Percentiles rank a stretch among this genome's conserved stretches.
Evolutionary conservation across 1,140 invertebrate species (phyloP).

Genomic region (Cotesia chilonis): DNA sequence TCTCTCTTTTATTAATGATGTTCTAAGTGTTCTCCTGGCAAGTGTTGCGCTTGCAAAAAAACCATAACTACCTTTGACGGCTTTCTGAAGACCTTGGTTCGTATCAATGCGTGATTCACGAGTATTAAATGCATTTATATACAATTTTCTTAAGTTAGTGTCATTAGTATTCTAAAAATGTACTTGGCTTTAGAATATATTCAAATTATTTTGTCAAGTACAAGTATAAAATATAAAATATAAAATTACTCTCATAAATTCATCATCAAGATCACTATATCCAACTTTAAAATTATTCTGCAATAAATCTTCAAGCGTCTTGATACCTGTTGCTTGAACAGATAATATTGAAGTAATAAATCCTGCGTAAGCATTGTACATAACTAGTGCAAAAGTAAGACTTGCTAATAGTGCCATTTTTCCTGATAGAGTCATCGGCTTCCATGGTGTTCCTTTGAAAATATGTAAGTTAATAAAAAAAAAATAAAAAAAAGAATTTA

Average conservation of each 20-base stretch:
- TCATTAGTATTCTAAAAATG: slow-evolving; percentile 57
- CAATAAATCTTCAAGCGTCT: slow-evolving; percentile 68
- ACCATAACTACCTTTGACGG: slow-evolving; percentile 58
- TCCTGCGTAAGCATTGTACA: slow-evolving; percentile 71
- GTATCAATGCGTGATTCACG: slow-evolving; percentile 56
- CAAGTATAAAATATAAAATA: slow-evolving; percentile 9
- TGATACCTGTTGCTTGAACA: slow-evolving; percentile 68
- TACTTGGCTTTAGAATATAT: neutral
- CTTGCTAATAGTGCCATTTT: slow-evolving; percentile 69
- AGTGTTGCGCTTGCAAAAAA: slow-evolving; percentile 63
- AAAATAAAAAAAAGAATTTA: neutral
- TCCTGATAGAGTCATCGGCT: slow-evolving; percentile 66
- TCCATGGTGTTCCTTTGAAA: slow-evolving; percentile 66
- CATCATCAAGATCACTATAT: slow-evolving; percentile 63
- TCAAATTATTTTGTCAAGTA: slow-evolving; percentile 6
- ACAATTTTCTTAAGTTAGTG: slow-evolving; percentile 58
- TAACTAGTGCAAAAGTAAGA: slow-evolving; percentile 69
- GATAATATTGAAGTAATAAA: slow-evolving; percentile 73
- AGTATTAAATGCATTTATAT: slow-evolving; percentile 60
- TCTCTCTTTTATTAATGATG: slow-evolving; percentile 56
- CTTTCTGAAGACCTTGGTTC: slow-evolving; percentile 55
- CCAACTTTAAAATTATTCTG: slow-evolving; percentile 70
- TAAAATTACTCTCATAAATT: slow-evolving; percentile 57
- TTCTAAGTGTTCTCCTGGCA: slow-evolving; percentile 57
- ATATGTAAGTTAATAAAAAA: slow-evolving; percentile 2